Evolutionary conservation across 2,113 vertebrate species (phyloP).

Genomic region (Brienomyrus longianalis): DNA sequence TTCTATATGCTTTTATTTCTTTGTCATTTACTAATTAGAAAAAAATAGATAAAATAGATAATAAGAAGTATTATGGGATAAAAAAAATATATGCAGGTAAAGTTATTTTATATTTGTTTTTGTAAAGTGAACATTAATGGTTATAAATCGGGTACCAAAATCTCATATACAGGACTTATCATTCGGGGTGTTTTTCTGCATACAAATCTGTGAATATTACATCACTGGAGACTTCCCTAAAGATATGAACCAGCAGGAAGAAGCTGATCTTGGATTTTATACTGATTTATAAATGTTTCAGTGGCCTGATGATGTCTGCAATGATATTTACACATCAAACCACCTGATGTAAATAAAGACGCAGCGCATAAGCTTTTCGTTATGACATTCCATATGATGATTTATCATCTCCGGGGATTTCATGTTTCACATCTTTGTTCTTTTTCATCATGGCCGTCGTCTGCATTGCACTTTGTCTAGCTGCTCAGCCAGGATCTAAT

Average conservation of each 20-base stretch:
- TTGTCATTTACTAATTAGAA: neutral
- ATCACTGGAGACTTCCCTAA: neutral
- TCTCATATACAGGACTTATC: neutral
- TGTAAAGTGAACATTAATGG: neutral
- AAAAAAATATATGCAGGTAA: neutral
- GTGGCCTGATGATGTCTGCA: neutral
- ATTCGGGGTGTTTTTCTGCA: neutral
- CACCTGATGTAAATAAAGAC: neutral
- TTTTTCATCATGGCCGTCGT: neutral
- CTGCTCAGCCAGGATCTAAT: no score
- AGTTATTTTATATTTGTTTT: neutral
- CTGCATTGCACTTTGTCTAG: neutral
- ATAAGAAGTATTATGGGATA: neutral
- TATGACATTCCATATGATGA: neutral
- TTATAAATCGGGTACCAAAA: no score
- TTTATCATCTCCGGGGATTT: neutral
- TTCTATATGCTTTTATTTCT: neutral
- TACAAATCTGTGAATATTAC: neutral
- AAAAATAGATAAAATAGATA: neutral
- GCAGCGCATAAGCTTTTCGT: neutral
- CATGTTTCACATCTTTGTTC: neutral
- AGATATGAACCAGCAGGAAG: neutral
- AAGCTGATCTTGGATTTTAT: neutral
- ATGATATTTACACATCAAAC: neutral
- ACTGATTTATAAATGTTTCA: neutral